These are phyloP conservation scores for Charaxes varanes DNA, from an alignment of 1,140 invertebrate genomes.

Conservation along the genomic window DNA sequence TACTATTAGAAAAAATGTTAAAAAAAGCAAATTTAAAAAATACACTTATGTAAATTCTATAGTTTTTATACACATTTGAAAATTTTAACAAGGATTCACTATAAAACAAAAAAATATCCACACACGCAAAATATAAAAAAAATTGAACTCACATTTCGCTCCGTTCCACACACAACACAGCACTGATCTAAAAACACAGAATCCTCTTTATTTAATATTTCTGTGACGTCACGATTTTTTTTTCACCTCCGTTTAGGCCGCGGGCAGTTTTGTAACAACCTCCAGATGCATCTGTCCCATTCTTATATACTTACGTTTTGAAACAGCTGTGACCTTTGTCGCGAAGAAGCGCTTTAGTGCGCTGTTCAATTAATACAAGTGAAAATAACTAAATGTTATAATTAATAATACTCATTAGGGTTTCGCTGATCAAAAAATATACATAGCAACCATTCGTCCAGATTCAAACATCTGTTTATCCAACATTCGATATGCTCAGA, in stretches of 20 bases:
- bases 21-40: no score
- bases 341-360: not conserved
- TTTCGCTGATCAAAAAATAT: no score
- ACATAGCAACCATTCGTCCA: no score
- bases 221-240: conserved; percentile 3
- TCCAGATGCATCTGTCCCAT: conserved; percentile 4
- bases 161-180: conserved; percentile 10
- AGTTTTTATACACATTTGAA: no score
- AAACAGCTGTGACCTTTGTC: conserved; percentile 10
- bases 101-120: no score
- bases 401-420: no score
- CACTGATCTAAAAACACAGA: conserved; percentile 10
- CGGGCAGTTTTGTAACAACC: conserved; percentile 9
- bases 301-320: conserved; percentile 16
- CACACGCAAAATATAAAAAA: no score
- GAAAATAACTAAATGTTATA: conserved; percentile 1
- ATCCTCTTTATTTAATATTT: conserved; percentile 5
- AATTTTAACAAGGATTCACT: no score
- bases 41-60: no score
- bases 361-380: not conserved
- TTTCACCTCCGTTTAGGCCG: conserved; percentile 6
- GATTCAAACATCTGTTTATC: no score
- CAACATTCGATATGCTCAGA: no score
- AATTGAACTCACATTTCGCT: conserved; percentile 10
- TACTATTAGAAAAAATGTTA: no score